These are phyloP conservation scores for Dolichallabes microphthalmus DNA, from an alignment of 2,113 vertebrate species.

Conservation along the genomic window DNA sequence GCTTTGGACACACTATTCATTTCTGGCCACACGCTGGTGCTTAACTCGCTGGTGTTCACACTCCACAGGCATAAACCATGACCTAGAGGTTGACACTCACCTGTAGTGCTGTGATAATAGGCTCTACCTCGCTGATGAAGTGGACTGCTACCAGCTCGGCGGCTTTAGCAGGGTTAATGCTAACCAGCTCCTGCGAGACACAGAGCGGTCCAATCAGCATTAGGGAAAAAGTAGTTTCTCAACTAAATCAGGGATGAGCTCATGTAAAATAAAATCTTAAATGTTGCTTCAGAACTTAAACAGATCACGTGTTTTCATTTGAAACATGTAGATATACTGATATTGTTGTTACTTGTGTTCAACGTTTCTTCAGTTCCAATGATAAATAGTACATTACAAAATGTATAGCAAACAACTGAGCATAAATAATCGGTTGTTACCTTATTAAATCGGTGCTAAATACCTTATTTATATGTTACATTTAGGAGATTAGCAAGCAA, in stretches of 20 bases:
- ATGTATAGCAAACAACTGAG: too few relatives aligned
- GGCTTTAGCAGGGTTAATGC: slow-evolving; percentile 82
- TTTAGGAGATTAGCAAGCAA: too few relatives aligned
- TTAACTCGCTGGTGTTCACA: background rate
- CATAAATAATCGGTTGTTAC: too few relatives aligned
- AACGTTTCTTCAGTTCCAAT: background rate
- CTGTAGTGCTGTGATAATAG: slow-evolving; percentile 81
- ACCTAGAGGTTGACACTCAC: slow-evolving; percentile 60
- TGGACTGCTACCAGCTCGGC: slow-evolving; percentile 88
- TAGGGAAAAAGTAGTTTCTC: background rate
- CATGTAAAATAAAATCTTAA: too few relatives aligned
- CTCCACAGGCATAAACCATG: background rate
- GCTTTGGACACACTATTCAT: background rate
- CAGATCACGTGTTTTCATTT: background rate
- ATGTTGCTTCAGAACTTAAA: background rate
- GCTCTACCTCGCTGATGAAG: slow-evolving; percentile 78
- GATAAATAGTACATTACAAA: background rate
- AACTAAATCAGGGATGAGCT: background rate
- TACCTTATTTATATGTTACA: too few relatives aligned
- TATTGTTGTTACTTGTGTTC: background rate
- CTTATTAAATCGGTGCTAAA: too few relatives aligned
- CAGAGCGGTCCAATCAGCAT: slow-evolving; percentile 37
- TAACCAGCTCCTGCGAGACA: slow-evolving; percentile 80
- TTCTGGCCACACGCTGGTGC: background rate
- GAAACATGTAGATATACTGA: background rate